These are phyloP conservation scores for Gymnoscelis rufifasciata DNA, from an alignment of 2,888 invertebrate genomes.

Conservation along the genomic window DNA sequence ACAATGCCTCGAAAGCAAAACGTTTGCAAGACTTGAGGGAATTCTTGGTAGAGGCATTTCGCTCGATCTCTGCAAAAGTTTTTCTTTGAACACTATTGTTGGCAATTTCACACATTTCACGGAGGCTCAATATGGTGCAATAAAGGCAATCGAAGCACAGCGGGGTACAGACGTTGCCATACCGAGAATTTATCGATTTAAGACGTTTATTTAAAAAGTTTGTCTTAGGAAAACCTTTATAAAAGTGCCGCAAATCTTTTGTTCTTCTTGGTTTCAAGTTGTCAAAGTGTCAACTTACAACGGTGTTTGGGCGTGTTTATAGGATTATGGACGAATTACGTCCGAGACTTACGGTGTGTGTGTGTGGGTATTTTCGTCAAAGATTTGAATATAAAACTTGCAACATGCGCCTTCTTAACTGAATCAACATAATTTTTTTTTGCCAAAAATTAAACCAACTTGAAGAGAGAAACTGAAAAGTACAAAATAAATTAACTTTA, in stretches of 20 bases:
- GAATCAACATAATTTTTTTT: too few species aligned
- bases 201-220: conserved; percentile 20
- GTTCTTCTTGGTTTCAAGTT: too few species aligned
- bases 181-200: conserved; percentile 14
- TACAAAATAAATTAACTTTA: too few species aligned
- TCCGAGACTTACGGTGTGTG: too few species aligned
- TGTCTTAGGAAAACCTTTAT: conserved; percentile 7
- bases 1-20: neutral
- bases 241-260: conserved; percentile 3
- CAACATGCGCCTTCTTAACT: too few species aligned
- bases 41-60: conserved; percentile 7
- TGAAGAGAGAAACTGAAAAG: too few species aligned
- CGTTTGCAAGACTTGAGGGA: neutral
- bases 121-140: conserved; percentile 38
- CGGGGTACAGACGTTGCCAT: conserved; percentile 14
- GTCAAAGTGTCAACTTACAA: too few species aligned
- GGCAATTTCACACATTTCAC: conserved; percentile 44
- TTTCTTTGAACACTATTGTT: conserved; percentile 33
- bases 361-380: too few species aligned
- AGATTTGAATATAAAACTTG: too few species aligned
- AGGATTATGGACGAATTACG: too few species aligned
- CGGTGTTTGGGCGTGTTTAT: too few species aligned
- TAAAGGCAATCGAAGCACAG: conserved; percentile 25
- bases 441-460: too few species aligned
- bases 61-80: conserved; percentile 32